Base-by-base conservation (phyloP, 2,888 invertebrate genomes). In the Imbricaverruca yamaguchii region DNA sequence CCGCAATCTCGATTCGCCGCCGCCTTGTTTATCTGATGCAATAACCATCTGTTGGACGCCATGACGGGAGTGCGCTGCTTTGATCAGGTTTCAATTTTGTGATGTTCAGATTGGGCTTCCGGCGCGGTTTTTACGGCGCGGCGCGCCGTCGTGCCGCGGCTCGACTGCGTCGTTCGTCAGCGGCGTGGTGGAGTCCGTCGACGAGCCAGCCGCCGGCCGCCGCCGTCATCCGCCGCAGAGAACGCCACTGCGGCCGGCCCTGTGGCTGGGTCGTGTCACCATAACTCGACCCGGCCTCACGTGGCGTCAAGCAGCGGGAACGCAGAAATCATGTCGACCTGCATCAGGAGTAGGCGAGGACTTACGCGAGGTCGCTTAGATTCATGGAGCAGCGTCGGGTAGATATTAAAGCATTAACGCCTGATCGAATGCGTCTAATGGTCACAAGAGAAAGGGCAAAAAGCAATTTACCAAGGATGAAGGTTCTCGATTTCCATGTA, bases 11-110 rank as follows among this genome's bases (percentile, higher is more conserved):
- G 21, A 21, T 12, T 6, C 39, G 39, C 39, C 8, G 23, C 21
- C 9, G 53, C 7, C 69, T 74, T 74, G 74, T 74, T 74, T 74
- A 74, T 74, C 53, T 7, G 39, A 6, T 13, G 74, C 53, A 74
- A 74, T 74, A 74, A 74, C 74, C 74, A 74, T 74, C 39, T 23
- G 53, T 74, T 53, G 18, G 53, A 18, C 23, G 53, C 21, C 39
- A 53, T 39, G 53, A 25, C 74, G 21, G 74, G 3, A 18, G 53
- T 18, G 15, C 11, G 21, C 69, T 10, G 18, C 74, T 53, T 74
- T 74, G 74, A 74, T 74, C 74, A 18, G 74, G 25, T 74, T 74
- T 74, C 74, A 74, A 74, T 74, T 74, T 53, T 39, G 74, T 11
- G 74, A 21, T 53, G 74, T 18, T 3, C 18, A 7, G 74, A 9